Evolutionary conservation across 2,888 invertebrate genomes (phyloP), one percentile per base, ranked within the genome.

Genomic region (Diachrysia chrysitis): DNA sequence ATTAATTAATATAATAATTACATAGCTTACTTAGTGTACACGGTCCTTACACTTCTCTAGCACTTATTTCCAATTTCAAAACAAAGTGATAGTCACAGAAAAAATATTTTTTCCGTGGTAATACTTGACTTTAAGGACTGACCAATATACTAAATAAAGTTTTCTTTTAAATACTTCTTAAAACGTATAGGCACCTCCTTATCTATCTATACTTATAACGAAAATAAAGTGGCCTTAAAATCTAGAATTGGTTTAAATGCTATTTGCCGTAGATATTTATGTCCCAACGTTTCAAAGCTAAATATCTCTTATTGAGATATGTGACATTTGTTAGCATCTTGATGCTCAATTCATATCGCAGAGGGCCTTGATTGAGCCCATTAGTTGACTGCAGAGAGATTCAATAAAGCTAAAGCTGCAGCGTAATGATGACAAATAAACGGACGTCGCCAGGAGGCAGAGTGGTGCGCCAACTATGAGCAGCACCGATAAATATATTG

Each of bases 381-480:
- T 78, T 71, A 42, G 63, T 69, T 67, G 42, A 51, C 32, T 55
- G 35, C 66, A 56, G 63, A 58, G 58, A 54, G 25, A 69, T 77
- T 73, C 57, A 71, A 76, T 76, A 76, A 76, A 76, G 58, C 62
- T 58, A 46, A 62, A 42, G 46, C 61, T 66, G 61, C 76, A 69
- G 64, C 64, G 58, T 77, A 77, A 77, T 66, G 70, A 77, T 73
- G 76, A 77, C 73, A 77, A 77, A 77, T 77, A 77, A 67, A 76
- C 48, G 65, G 66, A 65, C 66, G 73, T 69, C 63, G 69, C 69
- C 77, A 55, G 66, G 54, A 76, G 73, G 57, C 21, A 58, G 19
- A 21, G 55, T 56, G 53, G 58, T 53, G 64, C 58, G 59, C 61
- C 48, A 48, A 62, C 71, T 76, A 76, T 69, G 71, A 69, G 56